These are phyloP conservation scores for Troides helena DNA, from an alignment of 2,888 invertebrate species.

Conservation along the genomic window DNA sequence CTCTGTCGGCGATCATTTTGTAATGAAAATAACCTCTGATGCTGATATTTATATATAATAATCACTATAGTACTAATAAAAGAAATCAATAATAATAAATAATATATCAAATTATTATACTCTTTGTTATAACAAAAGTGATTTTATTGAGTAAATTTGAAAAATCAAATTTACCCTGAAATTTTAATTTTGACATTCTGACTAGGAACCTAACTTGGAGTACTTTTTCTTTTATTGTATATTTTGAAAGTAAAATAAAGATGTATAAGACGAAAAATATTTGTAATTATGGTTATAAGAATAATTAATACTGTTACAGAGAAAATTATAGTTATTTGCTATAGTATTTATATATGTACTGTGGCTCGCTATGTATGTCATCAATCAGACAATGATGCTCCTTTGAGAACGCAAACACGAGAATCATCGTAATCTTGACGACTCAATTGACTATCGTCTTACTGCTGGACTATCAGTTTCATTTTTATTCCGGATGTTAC, in stretches of 20 bases:
- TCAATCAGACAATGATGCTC: slow-evolving; percentile 16
- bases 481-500: slow-evolving; percentile 4
- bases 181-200: no score
- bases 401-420: slow-evolving; percentile 14
- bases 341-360: not conserved
- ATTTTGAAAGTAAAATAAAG: not conserved
- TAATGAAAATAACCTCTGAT: no score
- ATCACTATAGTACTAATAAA: no score
- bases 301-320: not conserved
- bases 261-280: not conserved
- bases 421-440: slow-evolving; percentile 21
- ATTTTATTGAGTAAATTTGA: no score
- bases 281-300: not conserved
- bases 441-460: slow-evolving; percentile 11
- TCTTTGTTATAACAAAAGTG: no score
- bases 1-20: no score
- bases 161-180: no score
- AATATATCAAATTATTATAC: no score
- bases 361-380: slow-evolving; percentile 9
- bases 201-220: not conserved
- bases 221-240: not conserved
- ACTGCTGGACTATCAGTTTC: not conserved
- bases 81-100: no score
- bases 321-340: not conserved
- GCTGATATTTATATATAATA: no score